Base-by-base conservation (phyloP, 2,797 vertebrate genomes). In the Microctenopoma stevenorrisi region DNA sequence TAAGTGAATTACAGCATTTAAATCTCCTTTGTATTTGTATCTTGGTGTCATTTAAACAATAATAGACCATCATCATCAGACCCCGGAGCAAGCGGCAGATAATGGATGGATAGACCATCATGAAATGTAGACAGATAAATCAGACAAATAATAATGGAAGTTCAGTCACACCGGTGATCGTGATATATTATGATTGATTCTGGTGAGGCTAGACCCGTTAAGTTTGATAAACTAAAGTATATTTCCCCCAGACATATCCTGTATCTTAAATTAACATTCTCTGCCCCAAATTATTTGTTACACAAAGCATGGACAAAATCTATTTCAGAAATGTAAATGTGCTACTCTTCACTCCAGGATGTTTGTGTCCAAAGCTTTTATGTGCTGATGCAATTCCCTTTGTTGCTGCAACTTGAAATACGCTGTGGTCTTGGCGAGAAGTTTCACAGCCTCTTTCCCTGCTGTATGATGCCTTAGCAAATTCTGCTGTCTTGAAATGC, bases 161-260 rank as follows among this genome's bases (percentile, higher is more conserved):
- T 57, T 72, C 11, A 81, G 78, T 86, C 43, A 49, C 70, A 82
- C 79, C 82, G 78, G 55, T 82, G 78, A 83, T 78, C 85, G 65
- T 86, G 46, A 84, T 88, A 56, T 83, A 88, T 82, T 82, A 85
- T 85, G 65, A 83, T 84, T 83, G 74, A 86, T 64, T 53, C 71
- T 69, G 47, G 26, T 55, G 52, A 72, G 64, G 42, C 44, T 53
- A 64, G 63, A 77, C 40, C 71, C 55, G 56, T 83, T 83, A 75
- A 83, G 55, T 81, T 72, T 37, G 72, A 22, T 22, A 22, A 22
- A 22, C 22, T 58, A 68, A 74, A 71, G 40, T 22, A 6, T 74
- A 60, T 55, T 68, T 76, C 37, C 62, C 58, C 59, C 6, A 60
- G 70, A 67, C 68, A 77, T 62, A 77, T 64, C 71, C 51, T 28